Percentiles rank a stretch among this genome's conserved stretches.
Evolutionary conservation across 2,113 vertebrate genomes (phyloP).

Genomic region (Eidolon helvum): DNA sequence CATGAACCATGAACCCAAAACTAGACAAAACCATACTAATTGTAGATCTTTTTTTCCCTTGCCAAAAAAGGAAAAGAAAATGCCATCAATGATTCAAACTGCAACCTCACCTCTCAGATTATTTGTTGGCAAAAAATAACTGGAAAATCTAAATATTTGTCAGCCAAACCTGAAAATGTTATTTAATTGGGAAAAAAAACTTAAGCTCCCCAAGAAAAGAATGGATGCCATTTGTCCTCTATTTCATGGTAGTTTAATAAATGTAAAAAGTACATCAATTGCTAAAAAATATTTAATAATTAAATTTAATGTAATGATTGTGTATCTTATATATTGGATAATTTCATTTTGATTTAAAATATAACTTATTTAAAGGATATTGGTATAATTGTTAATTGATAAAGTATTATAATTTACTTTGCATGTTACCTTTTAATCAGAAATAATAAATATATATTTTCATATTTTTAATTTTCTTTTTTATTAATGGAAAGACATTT

Average conservation of each 20-base stretch:
- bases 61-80: conserved; percentile 13
- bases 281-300: conserved; percentile 16
- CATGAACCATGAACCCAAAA: conserved; percentile 11
- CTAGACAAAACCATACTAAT: neutral
- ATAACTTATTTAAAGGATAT: neutral
- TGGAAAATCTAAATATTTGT: conserved; percentile 43
- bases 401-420: neutral
- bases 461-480: conserved; percentile 31
- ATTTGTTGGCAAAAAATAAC: neutral
- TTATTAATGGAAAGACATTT: neutral
- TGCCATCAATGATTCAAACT: neutral
- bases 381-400: neutral
- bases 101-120: conserved; percentile 6
- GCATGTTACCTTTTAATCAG: conserved; percentile 32
- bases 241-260: conserved; percentile 31
- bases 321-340: neutral
- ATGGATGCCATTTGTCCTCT: neutral
- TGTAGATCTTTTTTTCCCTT: neutral
- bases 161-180: neutral
- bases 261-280: conserved; percentile 11
- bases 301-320: conserved; percentile 32
- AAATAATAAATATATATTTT: conserved; percentile 9
- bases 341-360: conserved; percentile 30
- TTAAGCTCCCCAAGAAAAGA: neutral
- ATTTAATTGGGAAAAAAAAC: neutral